A percentile compares a stretch with the other conserved stretches of the same genome.
Evolutionary conservation across 2,888 invertebrate genomes (phyloP).

Genomic region (Agonopterix heracliana): DNA sequence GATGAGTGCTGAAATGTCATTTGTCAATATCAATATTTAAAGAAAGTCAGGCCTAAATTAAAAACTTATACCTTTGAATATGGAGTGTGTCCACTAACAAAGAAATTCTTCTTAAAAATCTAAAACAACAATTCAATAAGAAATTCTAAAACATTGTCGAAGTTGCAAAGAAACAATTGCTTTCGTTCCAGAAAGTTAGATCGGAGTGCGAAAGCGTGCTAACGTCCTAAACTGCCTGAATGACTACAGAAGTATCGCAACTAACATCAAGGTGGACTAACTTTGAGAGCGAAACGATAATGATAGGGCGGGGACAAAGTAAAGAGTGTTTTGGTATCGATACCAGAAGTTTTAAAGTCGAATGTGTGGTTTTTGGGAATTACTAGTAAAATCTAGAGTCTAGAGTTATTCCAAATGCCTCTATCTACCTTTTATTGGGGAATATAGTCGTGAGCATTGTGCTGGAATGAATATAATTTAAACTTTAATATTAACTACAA

Average conservation of each 20-base stretch:
- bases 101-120: not conserved
- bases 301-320: slow-evolving; percentile 26
- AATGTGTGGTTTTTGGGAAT: too few relatives aligned
- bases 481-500: too few relatives aligned
- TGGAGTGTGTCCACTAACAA: not conserved
- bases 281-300: slow-evolving; percentile 33
- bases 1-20: too few relatives aligned
- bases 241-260: slow-evolving; percentile 36
- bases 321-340: not conserved
- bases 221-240: slow-evolving; percentile 30
- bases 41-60: too few relatives aligned
- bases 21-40: too few relatives aligned
- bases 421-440: too few relatives aligned
- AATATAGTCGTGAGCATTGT: too few relatives aligned
- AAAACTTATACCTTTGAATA: not conserved
- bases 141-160: not conserved
- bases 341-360: not conserved
- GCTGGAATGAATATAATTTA: too few relatives aligned
- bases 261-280: slow-evolving; percentile 60
- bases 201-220: slow-evolving; percentile 23
- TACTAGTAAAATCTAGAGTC: too few relatives aligned
- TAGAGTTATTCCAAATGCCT: too few relatives aligned
- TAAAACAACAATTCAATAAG: not conserved
- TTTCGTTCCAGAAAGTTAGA: not conserved
- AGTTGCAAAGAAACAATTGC: slow-evolving; percentile 3